phyloP scores from a whole-genome alignment of 2,797 vertebrate species.

The Pteronotus mesoamericanus region DNA sequence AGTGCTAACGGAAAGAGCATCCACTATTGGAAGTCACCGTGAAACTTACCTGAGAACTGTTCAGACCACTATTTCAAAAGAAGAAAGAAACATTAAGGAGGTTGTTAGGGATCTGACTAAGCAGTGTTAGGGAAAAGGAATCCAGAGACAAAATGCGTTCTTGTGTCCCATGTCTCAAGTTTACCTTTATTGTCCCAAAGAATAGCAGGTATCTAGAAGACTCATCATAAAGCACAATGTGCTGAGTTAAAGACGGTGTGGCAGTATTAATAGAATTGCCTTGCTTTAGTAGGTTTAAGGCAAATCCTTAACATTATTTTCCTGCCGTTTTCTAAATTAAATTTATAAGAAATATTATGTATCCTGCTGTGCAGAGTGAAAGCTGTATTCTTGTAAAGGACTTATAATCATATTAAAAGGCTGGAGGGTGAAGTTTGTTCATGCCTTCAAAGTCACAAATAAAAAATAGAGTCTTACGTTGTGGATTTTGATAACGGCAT shows the following conservation, averaged over 20 bases:
- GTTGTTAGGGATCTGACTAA: slow-evolving; percentile 46
- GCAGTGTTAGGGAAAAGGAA: slow-evolving; percentile 28
- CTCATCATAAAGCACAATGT: slow-evolving; percentile 69
- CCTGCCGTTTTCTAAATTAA: slow-evolving; percentile 76
- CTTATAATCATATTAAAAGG: slow-evolving; percentile 72
- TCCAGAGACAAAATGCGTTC: background rate
- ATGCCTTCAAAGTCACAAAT: slow-evolving; percentile 71
- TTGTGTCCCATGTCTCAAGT: slow-evolving; percentile 52
- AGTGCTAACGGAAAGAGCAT: background rate
- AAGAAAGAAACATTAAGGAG: slow-evolving; percentile 25
- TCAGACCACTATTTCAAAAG: slow-evolving; percentile 43
- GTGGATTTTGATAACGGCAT: slow-evolving; percentile 67
- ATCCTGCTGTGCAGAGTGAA: slow-evolving; percentile 66
- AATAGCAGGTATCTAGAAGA: slow-evolving; percentile 70
- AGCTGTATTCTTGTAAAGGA: slow-evolving; percentile 71
- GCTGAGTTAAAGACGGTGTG: slow-evolving; percentile 70
- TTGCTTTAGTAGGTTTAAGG: slow-evolving; percentile 76
- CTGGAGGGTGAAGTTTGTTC: slow-evolving; percentile 74
- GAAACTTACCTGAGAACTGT: slow-evolving; percentile 35
- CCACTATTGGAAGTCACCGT: background rate
- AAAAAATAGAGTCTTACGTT: slow-evolving; percentile 67
- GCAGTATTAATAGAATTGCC: slow-evolving; percentile 66
- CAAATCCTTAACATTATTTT: slow-evolving; percentile 78
- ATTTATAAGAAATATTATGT: slow-evolving; percentile 75
- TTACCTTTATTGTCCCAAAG: slow-evolving; percentile 54